Percentiles rank a stretch among this genome's conserved stretches.
phyloP scores from a whole-genome alignment of 2,888 invertebrate species.

The Willowsia nigromaculata region DNA sequence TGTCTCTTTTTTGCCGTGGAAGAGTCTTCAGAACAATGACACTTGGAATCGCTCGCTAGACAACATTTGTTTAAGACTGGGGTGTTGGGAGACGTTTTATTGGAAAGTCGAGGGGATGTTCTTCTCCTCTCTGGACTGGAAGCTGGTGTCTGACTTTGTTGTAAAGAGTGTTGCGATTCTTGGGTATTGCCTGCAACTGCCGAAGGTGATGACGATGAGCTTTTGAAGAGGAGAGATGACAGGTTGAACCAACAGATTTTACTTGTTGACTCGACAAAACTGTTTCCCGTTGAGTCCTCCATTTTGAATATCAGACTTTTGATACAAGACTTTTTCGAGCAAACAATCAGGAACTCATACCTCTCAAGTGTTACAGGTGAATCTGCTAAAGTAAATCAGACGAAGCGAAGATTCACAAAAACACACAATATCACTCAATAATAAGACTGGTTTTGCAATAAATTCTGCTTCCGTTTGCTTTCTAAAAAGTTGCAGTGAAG shows the following conservation, averaged over 20 bases:
- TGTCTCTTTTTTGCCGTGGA: conserved; percentile 11
- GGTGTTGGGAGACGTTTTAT: background rate
- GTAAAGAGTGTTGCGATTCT: background rate
- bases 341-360: background rate
- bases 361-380: background rate
- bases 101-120: conserved; percentile 41
- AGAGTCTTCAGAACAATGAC: background rate
- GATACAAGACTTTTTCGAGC: background rate
- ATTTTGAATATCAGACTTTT: background rate
- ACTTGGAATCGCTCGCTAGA: background rate
- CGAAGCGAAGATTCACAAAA: background rate
- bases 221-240: conserved; percentile 44
- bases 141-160: background rate
- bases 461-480: background rate
- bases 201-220: background rate
- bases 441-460: background rate
- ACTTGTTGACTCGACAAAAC: conserved; percentile 21
- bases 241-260: conserved; percentile 59
- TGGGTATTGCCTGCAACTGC: background rate
- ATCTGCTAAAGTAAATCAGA: background rate
- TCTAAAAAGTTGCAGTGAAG: background rate
- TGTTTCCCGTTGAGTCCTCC: conserved; percentile 33
- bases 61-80: background rate
- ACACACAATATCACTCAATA: background rate
- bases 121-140: conserved; percentile 25